Conservation (phyloP, 2,888 invertebrate genomes). For the Cantharis flavilabris region DNA sequence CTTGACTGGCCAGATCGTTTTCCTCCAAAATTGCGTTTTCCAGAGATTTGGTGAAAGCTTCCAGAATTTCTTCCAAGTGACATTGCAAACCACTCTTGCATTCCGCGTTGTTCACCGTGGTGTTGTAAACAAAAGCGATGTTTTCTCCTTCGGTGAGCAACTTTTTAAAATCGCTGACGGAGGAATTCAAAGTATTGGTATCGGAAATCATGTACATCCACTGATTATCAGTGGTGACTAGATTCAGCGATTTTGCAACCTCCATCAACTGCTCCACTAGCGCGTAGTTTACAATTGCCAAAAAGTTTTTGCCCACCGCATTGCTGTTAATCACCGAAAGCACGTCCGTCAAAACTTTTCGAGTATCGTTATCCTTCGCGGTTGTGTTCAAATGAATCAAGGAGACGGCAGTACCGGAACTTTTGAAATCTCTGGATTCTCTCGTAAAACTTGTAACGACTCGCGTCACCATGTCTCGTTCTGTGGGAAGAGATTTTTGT, state of each 20-base stretch:
- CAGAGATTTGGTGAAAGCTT: constrained; percentile 69
- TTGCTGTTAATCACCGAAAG: constrained; percentile 48
- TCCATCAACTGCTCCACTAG: constrained; percentile 69
- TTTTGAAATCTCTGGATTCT: constrained; percentile 37
- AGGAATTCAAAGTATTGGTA: constrained; percentile 57
- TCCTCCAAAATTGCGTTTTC: constrained; percentile 73
- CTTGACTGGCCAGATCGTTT: constrained; percentile 71
- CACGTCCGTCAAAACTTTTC: constrained; percentile 43
- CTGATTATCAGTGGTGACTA: constrained; percentile 75
- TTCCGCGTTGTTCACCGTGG: constrained; percentile 57
- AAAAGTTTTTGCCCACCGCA: constrained; percentile 56
- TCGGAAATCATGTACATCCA: constrained; percentile 82
- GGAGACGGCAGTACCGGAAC: constrained; percentile 45
- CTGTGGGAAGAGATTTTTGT: constrained; percentile 49
- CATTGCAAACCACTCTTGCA: constrained; percentile 72
- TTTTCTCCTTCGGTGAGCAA: constrained; percentile 78
- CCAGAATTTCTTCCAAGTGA: constrained; percentile 69
- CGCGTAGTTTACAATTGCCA: constrained; percentile 67
- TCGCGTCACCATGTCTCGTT: constrained; percentile 67
- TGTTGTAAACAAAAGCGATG: constrained; percentile 76
- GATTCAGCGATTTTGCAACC: constrained; percentile 65
- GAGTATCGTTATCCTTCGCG: constrained; percentile 38
- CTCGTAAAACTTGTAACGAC: constrained; percentile 64
- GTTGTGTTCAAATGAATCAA: constrained; percentile 44
- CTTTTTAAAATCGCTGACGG: constrained; percentile 62